These are phyloP conservation scores for Schizaphis graminum DNA, from an alignment of 2,888 invertebrate species.

Conservation along the genomic window DNA sequence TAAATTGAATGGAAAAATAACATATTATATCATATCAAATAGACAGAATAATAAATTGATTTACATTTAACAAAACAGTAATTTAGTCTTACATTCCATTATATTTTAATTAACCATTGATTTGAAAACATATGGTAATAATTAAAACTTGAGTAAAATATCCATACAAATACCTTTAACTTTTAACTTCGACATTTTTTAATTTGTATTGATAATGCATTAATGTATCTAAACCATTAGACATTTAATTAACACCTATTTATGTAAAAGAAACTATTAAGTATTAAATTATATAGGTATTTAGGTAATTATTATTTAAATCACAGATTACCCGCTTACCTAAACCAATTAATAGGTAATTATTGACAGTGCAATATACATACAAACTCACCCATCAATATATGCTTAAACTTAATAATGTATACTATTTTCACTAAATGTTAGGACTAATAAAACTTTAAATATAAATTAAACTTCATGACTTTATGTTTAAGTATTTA, in stretches of 20 bases:
- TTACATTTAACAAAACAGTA: background rate
- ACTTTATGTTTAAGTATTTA: background rate
- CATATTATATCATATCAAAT: conserved; percentile 19
- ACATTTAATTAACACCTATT: background rate
- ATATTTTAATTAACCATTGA: background rate
- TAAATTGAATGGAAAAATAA: background rate
- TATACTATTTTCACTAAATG: background rate
- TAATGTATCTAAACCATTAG: background rate
- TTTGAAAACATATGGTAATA: background rate
- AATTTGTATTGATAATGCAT: background rate
- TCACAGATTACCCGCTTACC: background rate
- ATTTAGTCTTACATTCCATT: background rate
- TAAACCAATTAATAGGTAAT: background rate
- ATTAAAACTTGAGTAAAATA: background rate
- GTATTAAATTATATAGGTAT: background rate
- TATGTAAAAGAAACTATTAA: background rate
- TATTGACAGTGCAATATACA: background rate
- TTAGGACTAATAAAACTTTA: background rate
- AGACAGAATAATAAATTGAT: background rate
- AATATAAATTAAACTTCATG: background rate
- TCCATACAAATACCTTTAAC: background rate
- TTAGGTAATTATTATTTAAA: background rate
- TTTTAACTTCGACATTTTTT: background rate
- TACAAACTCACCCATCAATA: background rate
- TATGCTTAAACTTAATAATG: background rate